Conservation (phyloP, 2,888 invertebrate genomes). For the Drosophila histrio region DNA sequence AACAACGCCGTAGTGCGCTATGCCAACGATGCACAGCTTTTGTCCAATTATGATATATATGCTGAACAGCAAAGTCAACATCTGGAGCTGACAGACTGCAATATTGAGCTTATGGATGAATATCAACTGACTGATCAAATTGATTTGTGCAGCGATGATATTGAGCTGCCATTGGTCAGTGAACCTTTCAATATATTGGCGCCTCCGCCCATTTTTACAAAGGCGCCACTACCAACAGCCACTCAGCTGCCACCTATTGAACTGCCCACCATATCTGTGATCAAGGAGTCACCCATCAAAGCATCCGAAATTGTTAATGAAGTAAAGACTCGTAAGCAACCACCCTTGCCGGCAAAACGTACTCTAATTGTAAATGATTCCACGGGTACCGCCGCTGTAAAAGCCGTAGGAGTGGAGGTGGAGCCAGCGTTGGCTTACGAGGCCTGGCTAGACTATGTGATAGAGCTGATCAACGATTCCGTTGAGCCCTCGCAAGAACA, state of each 20-base stretch:
- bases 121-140: conserved; percentile 82
- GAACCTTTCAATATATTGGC: conserved; percentile 70
- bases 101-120: conserved; percentile 83
- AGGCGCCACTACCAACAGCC: conserved; percentile 28
- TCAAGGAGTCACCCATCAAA: conserved; percentile 69
- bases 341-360: conserved; percentile 69
- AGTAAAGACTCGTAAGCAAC: conserved; percentile 68
- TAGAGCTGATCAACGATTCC: conserved; percentile 90
- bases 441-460: conserved; percentile 90
- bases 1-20: conserved; percentile 58
- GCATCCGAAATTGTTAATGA: conserved; percentile 62
- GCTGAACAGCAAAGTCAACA: conserved; percentile 62
- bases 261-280: conserved; percentile 69
- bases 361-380: conserved; percentile 66
- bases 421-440: conserved; percentile 85
- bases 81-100: conserved; percentile 82
- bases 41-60: conserved; percentile 71
- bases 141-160: conserved; percentile 80
- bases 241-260: conserved; percentile 65
- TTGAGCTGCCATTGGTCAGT: conserved; percentile 67
- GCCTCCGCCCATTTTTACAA: conserved; percentile 46
- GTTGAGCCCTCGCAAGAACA: conserved; percentile 84
- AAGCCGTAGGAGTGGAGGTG: conserved; percentile 26
- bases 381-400: not conserved
- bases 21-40: conserved; percentile 75